Conservation (phyloP, 2,888 invertebrate species). For the Andricus quercusramuli region DNA sequence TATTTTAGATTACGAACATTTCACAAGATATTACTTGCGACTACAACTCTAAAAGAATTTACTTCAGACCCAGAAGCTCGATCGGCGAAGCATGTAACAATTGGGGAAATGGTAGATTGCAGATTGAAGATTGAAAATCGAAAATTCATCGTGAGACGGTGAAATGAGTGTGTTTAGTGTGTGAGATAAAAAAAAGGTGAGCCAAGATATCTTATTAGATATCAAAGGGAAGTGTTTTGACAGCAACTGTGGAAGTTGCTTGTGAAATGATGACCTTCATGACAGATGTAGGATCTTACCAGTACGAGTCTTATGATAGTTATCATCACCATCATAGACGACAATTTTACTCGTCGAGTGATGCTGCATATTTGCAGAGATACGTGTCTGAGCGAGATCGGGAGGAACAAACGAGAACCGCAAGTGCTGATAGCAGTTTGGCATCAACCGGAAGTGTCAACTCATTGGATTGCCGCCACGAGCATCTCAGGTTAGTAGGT, state of each 20-base stretch:
- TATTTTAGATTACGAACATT: too few species aligned
- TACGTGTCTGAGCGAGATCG: constrained; percentile 61
- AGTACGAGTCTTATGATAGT: constrained; percentile 69
- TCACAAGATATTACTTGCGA: too few species aligned
- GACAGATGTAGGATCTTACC: constrained; percentile 75
- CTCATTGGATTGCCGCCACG: constrained; percentile 65
- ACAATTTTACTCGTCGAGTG: constrained; percentile 58
- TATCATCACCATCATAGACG: constrained; percentile 62
- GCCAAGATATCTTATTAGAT: background rate
- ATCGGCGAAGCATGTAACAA: background rate
- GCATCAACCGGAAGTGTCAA: constrained; percentile 55
- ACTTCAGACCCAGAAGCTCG: too few species aligned
- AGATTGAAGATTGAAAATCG: background rate
- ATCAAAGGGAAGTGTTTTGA: constrained; percentile 28
- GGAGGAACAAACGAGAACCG: constrained; percentile 66
- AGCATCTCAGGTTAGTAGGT: constrained; percentile 63
- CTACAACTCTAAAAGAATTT: too few species aligned
- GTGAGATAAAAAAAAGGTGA: background rate
- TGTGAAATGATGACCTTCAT: constrained; percentile 76
- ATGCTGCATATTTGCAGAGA: constrained; percentile 63
- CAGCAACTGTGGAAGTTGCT: constrained; percentile 18
- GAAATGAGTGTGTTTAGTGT: background rate
- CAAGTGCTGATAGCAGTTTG: constrained; percentile 66
- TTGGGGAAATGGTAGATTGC: background rate
- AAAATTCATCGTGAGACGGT: background rate